Percentiles rank a stretch among this genome's conserved stretches.
Conservation (phyloP, 2,113 vertebrate genomes). For the Urocolius indicus region DNA sequence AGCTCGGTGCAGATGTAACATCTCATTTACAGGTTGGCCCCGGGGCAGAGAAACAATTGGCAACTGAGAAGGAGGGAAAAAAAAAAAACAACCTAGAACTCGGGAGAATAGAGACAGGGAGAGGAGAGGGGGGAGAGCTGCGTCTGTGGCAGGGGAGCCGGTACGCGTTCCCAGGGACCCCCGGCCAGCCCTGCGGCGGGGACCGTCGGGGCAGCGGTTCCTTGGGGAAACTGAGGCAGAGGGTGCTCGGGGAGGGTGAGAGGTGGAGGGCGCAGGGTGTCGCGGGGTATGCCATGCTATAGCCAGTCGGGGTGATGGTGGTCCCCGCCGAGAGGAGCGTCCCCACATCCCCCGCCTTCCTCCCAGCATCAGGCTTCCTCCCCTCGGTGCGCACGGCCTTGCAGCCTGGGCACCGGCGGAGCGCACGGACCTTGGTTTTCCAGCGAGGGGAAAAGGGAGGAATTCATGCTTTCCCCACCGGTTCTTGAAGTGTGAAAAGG, state of each 20-base stretch:
- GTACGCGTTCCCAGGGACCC: background rate
- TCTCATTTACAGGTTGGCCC: conserved; percentile 84
- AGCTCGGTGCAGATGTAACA: conserved; percentile 82
- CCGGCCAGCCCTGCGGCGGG: background rate
- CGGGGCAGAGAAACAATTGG: conserved; percentile 79
- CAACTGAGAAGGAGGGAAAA: background rate
- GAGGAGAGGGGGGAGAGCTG: background rate
- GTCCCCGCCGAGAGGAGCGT: background rate
- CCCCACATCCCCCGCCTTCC: background rate
- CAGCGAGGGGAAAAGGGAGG: background rate
- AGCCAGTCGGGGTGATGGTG: accelerated
- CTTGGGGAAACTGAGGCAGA: background rate
- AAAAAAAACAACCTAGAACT: background rate
- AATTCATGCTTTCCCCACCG: background rate
- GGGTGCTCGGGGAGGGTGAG: accelerated
- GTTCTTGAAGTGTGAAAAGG: too few species aligned
- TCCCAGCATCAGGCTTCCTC: background rate
- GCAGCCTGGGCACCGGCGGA: background rate
- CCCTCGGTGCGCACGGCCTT: background rate
- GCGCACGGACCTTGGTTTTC: accelerated
- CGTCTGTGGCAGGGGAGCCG: background rate
- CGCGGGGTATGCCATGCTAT: background rate
- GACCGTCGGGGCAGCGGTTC: background rate
- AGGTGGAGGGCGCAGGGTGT: accelerated
- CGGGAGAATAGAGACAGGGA: background rate